Conservation (phyloP, 1,140 invertebrate genomes). For the Microplitis demolitor region DNA sequence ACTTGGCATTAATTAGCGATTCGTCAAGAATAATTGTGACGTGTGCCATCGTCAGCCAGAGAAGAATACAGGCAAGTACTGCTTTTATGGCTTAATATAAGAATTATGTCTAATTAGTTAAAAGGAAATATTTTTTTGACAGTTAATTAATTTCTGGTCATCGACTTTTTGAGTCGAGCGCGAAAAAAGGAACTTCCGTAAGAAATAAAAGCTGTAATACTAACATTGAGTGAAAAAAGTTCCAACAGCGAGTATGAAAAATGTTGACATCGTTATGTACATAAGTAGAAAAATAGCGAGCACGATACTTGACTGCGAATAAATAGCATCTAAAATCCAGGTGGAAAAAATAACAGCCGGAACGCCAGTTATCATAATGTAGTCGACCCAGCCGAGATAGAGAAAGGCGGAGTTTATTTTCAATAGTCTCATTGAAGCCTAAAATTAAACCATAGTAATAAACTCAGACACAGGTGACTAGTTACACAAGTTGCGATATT, state of each 20-base stretch:
- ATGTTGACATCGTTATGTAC: conserved; percentile 28
- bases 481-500: not conserved
- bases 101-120: not conserved
- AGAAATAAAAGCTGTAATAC: not conserved
- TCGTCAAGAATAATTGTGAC: conserved; percentile 31
- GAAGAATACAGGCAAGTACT: conserved; percentile 24
- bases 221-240: conserved; percentile 36
- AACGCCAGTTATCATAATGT: conserved; percentile 31
- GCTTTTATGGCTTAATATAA: conserved; percentile 33
- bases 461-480: not conserved
- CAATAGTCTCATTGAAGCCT: conserved; percentile 35
- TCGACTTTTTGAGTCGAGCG: too few species aligned
- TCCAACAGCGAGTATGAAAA: conserved; percentile 33
- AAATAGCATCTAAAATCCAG: conserved; percentile 29
- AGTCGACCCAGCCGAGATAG: conserved; percentile 36
- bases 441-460: not conserved
- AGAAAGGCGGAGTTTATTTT: conserved; percentile 30
- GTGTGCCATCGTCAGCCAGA: conserved; percentile 34
- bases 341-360: conserved; percentile 30
- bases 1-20: conserved; percentile 1
- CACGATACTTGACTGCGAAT: conserved; percentile 2
- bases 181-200: too few species aligned
- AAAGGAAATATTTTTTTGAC: too few species aligned
- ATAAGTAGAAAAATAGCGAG: conserved; percentile 30
- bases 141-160: too few species aligned